These are phyloP conservation scores for Daubentonia madagascariensis DNA, from an alignment of 2,113 vertebrate genomes.

Conservation along the genomic window DNA sequence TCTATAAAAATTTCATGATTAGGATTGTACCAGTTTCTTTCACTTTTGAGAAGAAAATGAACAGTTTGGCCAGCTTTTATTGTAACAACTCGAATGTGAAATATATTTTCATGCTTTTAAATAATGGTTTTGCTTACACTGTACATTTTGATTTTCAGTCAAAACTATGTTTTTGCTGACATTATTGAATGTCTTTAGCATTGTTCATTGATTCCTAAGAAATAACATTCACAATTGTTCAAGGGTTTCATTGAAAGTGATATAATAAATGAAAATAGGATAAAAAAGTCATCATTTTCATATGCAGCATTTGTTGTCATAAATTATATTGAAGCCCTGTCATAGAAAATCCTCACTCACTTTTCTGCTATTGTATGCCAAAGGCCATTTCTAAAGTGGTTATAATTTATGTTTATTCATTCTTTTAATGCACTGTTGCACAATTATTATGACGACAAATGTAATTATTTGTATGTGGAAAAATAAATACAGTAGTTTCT, in stretches of 20 bases:
- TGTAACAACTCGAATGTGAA: background rate
- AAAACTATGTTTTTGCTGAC: background rate
- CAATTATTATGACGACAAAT: conserved; percentile 58
- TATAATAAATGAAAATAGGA: conserved; percentile 14
- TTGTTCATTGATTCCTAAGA: background rate
- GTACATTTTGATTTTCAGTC: background rate
- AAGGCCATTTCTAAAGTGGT: background rate
- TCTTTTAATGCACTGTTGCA: background rate
- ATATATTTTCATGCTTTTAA: conserved; percentile 11
- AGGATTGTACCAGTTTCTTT: background rate
- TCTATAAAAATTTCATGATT: background rate
- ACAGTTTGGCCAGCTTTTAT: background rate
- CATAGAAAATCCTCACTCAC: background rate
- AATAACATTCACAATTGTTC: background rate
- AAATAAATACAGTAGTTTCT: conserved; percentile 20
- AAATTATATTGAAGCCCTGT: conserved; percentile 26
- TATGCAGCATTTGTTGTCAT: conserved; percentile 14
- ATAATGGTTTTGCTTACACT: conserved; percentile 16
- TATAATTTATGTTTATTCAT: conserved; percentile 41
- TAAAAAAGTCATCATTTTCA: conserved; percentile 4
- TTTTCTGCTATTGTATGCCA: background rate
- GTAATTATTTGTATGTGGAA: conserved; percentile 36
- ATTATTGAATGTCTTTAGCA: background rate
- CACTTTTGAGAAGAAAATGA: conserved; percentile 3
- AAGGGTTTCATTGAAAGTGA: conserved; percentile 31